phyloP scores from a whole-genome alignment of 1,140 invertebrate genomes.

The Leptopilina boulardi region DNA sequence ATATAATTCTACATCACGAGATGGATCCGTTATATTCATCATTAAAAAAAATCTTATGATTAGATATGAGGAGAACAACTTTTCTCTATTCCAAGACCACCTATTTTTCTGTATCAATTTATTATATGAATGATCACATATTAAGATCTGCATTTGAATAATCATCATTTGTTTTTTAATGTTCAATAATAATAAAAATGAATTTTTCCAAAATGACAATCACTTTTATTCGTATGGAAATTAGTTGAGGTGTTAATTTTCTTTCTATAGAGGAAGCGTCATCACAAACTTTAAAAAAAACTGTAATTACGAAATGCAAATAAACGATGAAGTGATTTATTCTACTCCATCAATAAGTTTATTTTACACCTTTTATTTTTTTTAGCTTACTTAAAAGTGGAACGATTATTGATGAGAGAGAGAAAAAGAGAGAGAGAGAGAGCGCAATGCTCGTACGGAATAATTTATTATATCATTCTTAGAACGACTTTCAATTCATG shows the following conservation, averaged over 20 bases:
- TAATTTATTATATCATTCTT: slow-evolving; percentile 9
- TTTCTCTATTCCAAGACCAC: neutral
- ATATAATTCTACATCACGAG: slow-evolving; percentile 4
- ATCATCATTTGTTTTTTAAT: too few relatives aligned
- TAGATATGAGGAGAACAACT: neutral
- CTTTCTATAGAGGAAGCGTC: neutral
- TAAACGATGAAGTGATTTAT: slow-evolving; percentile 30
- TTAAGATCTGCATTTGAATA: too few relatives aligned
- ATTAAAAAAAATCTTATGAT: slow-evolving; percentile 1
- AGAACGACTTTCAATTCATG: slow-evolving; percentile 22
- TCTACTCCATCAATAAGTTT: neutral
- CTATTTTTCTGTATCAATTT: neutral
- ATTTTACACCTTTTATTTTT: slow-evolving; percentile 24
- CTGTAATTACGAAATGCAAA: neutral
- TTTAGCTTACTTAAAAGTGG: slow-evolving; percentile 10
- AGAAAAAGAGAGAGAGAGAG: neutral
- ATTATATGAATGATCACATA: too few relatives aligned
- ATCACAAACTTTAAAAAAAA: neutral
- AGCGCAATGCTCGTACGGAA: slow-evolving; percentile 7
- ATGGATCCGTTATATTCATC: neutral
- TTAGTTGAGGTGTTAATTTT: neutral
- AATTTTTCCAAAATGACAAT: neutral
- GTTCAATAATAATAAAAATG: neutral
- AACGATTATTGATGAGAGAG: neutral
- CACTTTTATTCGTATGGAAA: slow-evolving; percentile 3